These are phyloP conservation scores for Sterna hirundo DNA, from an alignment of 2,113 vertebrate species.

Conservation along the genomic window DNA sequence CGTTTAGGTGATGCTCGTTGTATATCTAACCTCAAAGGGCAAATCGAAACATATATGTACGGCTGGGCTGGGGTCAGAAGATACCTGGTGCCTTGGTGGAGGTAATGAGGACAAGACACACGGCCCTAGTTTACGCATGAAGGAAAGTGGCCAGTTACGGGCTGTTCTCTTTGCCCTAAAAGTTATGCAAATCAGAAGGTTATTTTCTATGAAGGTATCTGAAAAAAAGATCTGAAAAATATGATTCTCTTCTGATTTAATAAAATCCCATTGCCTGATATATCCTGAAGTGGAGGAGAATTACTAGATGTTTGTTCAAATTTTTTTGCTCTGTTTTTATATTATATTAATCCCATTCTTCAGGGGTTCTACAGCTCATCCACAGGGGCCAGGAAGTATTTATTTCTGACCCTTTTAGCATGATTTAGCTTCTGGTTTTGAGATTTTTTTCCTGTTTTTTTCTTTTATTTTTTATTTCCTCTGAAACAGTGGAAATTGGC, in stretches of 20 bases:
- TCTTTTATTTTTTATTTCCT: not conserved
- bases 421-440: not conserved
- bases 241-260: not conserved
- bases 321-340: not conserved
- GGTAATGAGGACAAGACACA: fast-evolving
- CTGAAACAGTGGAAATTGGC: not conserved
- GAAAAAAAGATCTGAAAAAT: not conserved
- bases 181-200: not conserved
- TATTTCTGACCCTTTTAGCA: not conserved
- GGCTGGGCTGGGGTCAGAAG: not conserved
- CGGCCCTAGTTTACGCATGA: not conserved
- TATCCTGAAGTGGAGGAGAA: not conserved
- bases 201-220: not conserved
- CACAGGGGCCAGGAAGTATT: not conserved
- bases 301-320: not conserved
- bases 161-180: not conserved
- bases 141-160: not conserved
- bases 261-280: not conserved
- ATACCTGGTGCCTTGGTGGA: not conserved
- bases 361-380: not conserved
- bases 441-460: not conserved
- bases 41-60: fast-evolving
- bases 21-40: not conserved
- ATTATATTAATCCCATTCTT: not conserved
- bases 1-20: not conserved